Percentiles rank a stretch among this genome's conserved stretches.
Evolutionary conservation across 2,797 vertebrate species (phyloP).

Genomic region (Delichon dasypus): DNA sequence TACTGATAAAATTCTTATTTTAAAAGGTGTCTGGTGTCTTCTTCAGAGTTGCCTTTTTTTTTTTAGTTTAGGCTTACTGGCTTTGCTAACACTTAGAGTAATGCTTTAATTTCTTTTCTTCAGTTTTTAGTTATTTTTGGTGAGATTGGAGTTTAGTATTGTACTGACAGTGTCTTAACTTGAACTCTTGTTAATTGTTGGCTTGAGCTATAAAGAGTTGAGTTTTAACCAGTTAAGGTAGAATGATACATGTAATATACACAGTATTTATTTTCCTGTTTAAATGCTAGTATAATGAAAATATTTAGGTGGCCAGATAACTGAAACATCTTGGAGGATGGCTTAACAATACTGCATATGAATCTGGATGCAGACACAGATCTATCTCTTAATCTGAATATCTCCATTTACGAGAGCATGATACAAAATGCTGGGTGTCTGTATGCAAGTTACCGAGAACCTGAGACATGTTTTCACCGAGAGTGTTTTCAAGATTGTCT

Average conservation of each 20-base stretch:
- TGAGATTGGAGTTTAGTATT: background rate
- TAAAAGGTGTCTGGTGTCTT: background rate
- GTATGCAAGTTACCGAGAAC: background rate
- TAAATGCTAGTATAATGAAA: background rate
- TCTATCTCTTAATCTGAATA: background rate
- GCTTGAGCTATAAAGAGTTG: background rate
- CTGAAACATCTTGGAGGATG: background rate
- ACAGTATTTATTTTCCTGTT: background rate
- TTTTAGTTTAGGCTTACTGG: background rate
- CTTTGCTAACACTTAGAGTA: background rate
- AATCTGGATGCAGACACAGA: background rate
- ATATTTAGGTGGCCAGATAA: background rate
- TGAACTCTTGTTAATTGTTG: background rate
- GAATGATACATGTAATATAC: background rate
- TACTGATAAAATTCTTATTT: constrained; percentile 32
- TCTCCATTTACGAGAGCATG: background rate
- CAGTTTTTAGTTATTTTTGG: background rate
- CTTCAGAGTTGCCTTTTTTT: background rate
- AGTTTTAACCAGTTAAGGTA: background rate
- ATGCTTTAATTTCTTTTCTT: too few species aligned
- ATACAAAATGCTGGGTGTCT: background rate
- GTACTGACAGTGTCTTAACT: background rate
- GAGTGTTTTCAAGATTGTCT: background rate
- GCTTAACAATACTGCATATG: background rate
- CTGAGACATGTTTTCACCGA: background rate